Conservation (phyloP, 2,113 vertebrate species). For the Epinephelus lanceolatus region DNA sequence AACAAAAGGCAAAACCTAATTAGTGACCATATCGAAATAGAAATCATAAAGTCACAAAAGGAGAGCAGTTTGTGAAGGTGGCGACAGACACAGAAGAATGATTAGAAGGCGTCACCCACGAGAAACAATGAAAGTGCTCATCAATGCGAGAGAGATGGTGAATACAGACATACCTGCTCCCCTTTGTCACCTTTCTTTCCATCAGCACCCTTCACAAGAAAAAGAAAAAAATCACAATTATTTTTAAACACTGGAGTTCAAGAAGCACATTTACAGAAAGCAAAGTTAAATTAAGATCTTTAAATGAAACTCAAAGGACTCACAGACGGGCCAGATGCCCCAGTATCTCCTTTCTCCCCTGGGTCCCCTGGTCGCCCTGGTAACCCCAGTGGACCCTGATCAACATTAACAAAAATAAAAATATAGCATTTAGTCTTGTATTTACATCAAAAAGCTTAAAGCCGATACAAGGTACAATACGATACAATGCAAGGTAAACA, state of each 20-base stretch:
- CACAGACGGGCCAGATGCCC: constrained; percentile 81
- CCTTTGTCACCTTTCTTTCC: constrained; percentile 88
- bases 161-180: constrained; percentile 82
- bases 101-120: constrained; percentile 33
- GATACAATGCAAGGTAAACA: background rate
- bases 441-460: background rate
- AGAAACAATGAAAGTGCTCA: constrained; percentile 25
- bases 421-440: background rate
- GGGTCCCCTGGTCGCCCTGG: constrained; percentile 87
- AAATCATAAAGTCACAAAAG: constrained; percentile 46
- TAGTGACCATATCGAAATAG: constrained; percentile 47
- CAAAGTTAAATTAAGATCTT: background rate
- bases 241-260: background rate
- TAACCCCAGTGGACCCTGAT: constrained; percentile 88
- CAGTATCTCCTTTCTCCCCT: constrained; percentile 87
- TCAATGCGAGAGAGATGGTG: background rate
- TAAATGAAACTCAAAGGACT: constrained; percentile 26
- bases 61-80: constrained; percentile 27
- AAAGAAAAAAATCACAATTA: constrained; percentile 29
- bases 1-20: constrained; percentile 64
- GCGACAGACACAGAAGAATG: constrained; percentile 47
- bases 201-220: constrained; percentile 77
- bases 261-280: background rate
- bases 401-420: constrained; percentile 17
- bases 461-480: background rate